These are phyloP conservation scores for Empidonax traillii DNA, from an alignment of 2,113 vertebrate species.

Conservation along the genomic window DNA sequence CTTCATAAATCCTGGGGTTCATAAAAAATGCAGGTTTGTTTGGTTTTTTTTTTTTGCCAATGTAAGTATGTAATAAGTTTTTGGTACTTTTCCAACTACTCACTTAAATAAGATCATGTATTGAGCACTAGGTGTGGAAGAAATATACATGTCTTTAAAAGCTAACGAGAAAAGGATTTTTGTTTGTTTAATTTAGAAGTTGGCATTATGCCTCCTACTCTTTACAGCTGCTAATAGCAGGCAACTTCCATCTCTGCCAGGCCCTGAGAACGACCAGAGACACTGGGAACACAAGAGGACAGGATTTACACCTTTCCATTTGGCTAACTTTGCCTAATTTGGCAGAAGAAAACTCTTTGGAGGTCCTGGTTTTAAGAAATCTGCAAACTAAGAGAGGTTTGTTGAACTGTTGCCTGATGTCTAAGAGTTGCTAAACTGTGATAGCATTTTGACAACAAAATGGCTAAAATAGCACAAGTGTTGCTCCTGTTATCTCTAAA, in stretches of 20 bases:
- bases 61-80: background rate
- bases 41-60: background rate
- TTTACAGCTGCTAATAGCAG: background rate
- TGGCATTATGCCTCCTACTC: background rate
- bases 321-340: background rate
- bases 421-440: background rate
- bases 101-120: background rate
- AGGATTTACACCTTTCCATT: slow-evolving; percentile 47
- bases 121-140: background rate
- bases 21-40: background rate
- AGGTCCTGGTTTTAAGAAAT: background rate
- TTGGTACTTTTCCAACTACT: background rate
- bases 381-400: background rate
- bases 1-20: background rate
- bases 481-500: background rate
- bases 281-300: background rate
- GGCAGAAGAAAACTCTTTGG: background rate
- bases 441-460: background rate
- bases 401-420: background rate
- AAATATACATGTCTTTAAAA: background rate
- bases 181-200: slow-evolving; percentile 29
- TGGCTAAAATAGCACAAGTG: background rate
- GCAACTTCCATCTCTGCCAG: background rate
- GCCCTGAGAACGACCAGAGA: background rate
- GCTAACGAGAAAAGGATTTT: background rate